A percentile compares a stretch with the other conserved stretches of the same genome.
These are phyloP conservation scores for Globodera rostochiensis DNA, from an alignment of 1,140 invertebrate genomes.

Conservation along the genomic window DNA sequence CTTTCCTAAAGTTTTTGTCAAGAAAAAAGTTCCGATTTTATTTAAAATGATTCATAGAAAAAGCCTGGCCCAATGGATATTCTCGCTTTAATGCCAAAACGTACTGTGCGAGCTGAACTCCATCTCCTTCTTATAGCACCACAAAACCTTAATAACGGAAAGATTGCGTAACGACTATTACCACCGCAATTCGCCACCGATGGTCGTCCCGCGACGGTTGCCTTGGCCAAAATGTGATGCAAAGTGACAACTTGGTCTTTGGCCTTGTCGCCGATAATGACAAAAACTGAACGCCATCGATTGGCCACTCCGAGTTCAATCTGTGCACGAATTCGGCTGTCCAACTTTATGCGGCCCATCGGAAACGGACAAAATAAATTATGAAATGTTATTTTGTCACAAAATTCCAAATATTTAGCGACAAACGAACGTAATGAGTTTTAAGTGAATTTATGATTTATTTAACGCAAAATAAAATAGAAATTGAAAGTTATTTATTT, in stretches of 20 bases:
- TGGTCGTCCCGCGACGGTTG: conserved; percentile 85
- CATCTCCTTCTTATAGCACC: conserved; percentile 98
- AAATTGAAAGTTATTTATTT: background rate
- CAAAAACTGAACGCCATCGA: conserved; percentile 87
- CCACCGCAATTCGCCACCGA: conserved; percentile 68
- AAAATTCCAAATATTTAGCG: background rate
- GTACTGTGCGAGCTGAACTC: conserved; percentile 83
- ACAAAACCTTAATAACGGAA: conserved; percentile 70
- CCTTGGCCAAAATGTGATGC: conserved; percentile 95
- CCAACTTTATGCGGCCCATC: conserved; percentile 80
- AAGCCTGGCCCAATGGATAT: no score
- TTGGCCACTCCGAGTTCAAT: conserved; percentile 92
- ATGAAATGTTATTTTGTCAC: background rate
- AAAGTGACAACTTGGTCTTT: conserved; percentile 92
- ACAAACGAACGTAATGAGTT: background rate
- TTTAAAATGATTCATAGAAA: background rate
- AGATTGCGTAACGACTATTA: background rate
- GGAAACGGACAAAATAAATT: background rate
- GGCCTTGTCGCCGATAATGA: conserved; percentile 91
- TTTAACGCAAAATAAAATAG: background rate
- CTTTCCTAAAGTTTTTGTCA: conserved; percentile 70
- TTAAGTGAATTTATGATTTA: background rate
- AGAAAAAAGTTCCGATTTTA: background rate
- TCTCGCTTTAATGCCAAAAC: background rate
- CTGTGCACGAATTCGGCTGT: conserved; percentile 88